phyloP scores from a whole-genome alignment of 23 tunicate genomes.

The Trididemnum nubilum region DNA sequence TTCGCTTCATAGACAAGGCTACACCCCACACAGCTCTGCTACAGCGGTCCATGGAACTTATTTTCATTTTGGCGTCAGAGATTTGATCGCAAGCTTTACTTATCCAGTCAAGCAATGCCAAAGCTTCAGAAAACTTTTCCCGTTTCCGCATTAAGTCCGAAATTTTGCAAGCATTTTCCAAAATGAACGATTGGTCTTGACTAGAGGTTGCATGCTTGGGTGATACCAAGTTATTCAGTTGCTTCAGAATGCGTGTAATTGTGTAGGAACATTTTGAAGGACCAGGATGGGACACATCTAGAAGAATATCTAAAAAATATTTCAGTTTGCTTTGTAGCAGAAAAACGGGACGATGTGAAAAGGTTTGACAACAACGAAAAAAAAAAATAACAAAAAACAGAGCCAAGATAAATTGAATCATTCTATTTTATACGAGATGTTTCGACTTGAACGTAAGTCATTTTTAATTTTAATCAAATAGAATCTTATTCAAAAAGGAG shows the following conservation, averaged over 20 bases:
- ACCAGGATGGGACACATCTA: no score
- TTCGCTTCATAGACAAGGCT: background rate
- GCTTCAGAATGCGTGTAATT: background rate
- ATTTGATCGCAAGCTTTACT: background rate
- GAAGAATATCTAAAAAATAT: no score
- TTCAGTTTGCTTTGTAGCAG: no score
- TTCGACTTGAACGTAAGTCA: no score
- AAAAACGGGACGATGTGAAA: no score
- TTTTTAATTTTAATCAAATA: no score
- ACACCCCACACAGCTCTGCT: background rate
- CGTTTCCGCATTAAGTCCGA: background rate
- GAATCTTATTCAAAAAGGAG: no score
- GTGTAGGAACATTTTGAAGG: no score
- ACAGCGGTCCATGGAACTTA: background rate
- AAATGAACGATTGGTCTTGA: background rate
- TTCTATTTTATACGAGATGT: no score
- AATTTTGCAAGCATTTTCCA: constrained; percentile 10
- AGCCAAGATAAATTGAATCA: no score
- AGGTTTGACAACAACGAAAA: no score
- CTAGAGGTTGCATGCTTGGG: background rate
- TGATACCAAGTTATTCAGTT: background rate
- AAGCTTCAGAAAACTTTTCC: background rate
- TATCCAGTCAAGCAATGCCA: background rate
- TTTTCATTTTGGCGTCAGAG: background rate
- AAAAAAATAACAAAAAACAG: no score